Percentiles rank a stretch among this genome's conserved stretches.
Evolutionary conservation across 2,888 invertebrate species (phyloP).

Genomic region (Leptinotarsa peninsularis): DNA sequence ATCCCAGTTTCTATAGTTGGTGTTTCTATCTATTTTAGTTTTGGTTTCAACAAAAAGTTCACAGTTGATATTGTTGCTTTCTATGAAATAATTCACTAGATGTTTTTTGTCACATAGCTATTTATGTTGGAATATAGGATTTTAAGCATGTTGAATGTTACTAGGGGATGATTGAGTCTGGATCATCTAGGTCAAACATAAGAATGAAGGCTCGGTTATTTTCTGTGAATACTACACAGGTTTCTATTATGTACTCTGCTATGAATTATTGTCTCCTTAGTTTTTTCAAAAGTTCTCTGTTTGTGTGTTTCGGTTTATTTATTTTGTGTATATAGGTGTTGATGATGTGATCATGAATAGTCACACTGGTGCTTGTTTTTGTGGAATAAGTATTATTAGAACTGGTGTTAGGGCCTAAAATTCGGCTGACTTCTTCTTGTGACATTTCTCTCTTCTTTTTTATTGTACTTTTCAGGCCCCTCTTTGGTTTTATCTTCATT

Average conservation of each 20-base stretch:
- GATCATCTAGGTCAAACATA: slow-evolving; percentile 20
- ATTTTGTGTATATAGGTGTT: too few species aligned
- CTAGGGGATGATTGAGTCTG: not conserved
- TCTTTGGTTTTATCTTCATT: too few species aligned
- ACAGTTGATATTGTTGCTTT: slow-evolving; percentile 19
- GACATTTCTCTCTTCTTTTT: too few species aligned
- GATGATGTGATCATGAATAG: too few species aligned
- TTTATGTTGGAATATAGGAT: slow-evolving; percentile 29
- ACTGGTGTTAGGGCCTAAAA: too few species aligned
- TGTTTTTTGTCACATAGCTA: slow-evolving; percentile 23
- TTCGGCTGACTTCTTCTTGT: too few species aligned
- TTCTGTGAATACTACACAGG: slow-evolving; percentile 24
- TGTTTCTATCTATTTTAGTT: slow-evolving; percentile 12
- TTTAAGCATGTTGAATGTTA: slow-evolving; percentile 20
- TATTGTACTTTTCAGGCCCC: too few species aligned
- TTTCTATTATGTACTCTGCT: slow-evolving; percentile 29
- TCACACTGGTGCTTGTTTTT: too few species aligned
- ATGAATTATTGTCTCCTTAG: slow-evolving; percentile 28
- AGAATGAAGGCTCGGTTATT: slow-evolving; percentile 31
- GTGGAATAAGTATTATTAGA: too few species aligned
- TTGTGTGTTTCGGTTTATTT: slow-evolving; percentile 21
- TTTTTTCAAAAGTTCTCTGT: slow-evolving; percentile 30
- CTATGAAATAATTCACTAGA: not conserved
- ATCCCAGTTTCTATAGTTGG: not conserved
- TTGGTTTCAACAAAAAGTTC: slow-evolving; percentile 31